Percentiles rank a stretch among this genome's conserved stretches.
These are phyloP conservation scores for Oeneis ivallda DNA, from an alignment of 2,888 invertebrate genomes.

Conservation along the genomic window DNA sequence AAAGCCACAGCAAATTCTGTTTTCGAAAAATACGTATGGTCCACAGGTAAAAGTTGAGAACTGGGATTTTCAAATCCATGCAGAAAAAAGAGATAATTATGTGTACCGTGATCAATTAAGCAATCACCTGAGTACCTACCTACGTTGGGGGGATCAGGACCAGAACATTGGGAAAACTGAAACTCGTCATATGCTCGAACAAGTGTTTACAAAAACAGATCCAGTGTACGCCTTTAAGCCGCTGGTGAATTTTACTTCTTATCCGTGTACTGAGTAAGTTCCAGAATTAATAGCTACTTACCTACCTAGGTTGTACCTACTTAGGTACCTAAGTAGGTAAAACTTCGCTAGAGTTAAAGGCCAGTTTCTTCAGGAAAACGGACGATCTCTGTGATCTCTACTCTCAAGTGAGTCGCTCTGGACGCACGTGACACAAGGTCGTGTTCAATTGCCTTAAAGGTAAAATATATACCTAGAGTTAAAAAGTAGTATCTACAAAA, in stretches of 20 bases:
- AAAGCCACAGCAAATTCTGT: conserved; percentile 72
- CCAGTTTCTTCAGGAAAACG: too few species aligned
- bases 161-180: conserved; percentile 67
- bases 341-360: too few species aligned
- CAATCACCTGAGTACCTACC: conserved; percentile 75
- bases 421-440: too few species aligned
- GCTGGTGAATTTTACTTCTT: conserved; percentile 73
- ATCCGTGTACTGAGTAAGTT: conserved; percentile 76
- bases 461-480: too few species aligned
- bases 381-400: too few species aligned
- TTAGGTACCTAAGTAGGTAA: too few species aligned
- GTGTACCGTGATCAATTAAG: conserved; percentile 70
- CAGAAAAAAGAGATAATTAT: conserved; percentile 75
- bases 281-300: too few species aligned
- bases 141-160: conserved; percentile 66
- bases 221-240: conserved; percentile 71
- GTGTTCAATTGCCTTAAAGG: too few species aligned
- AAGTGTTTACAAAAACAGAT: conserved; percentile 66
- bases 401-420: too few species aligned
- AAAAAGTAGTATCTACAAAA: too few species aligned
- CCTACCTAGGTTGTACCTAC: too few species aligned
- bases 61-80: conserved; percentile 69
- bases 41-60: conserved; percentile 67
- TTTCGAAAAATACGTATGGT: conserved; percentile 69
- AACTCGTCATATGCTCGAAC: conserved; percentile 72